Base-by-base conservation (phyloP, 2,797 vertebrate species). In the Schizothorax lantsangensis region DNA sequence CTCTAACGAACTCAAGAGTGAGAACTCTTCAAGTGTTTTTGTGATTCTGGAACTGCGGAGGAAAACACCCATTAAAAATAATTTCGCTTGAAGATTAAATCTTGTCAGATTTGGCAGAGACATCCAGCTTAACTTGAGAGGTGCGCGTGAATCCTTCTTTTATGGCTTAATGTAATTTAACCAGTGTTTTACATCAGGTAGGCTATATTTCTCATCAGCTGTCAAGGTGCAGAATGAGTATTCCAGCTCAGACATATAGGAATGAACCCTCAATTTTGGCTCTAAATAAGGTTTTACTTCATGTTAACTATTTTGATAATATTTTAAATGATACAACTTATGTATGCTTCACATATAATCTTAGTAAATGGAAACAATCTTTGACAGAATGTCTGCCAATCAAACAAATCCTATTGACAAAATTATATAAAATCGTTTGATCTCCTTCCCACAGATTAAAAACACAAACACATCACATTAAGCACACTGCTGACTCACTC, bases 71-170 rank as follows among this genome's bases (percentile, higher is more conserved):
- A 43, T 68, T 68, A 19, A 81, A 68, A 81, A 49, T 7, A 3
- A 49, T 68, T 66, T 68, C 19, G 47, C 40, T 21, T 80, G 7
- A 79, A 43, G 26, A 80, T 66, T 47, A 15, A 68, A 81, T 68
- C 57, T 64, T 21, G 40, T 45, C 38, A 47, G 19, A 64, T 33
- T 11, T 21, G 57, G 38, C n/a, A 43, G 36, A 79, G 6, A 62
- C 36, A 62, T 62, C 36, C 38, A 79, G 10, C 5, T 80, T 7
- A 45, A 3, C 43, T 49, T 68, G 19, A 68, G 30, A 81, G 26
- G 26, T 23, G 59, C 45, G n/a, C n/a, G 79, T 47, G 43, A 81
- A 66, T 68, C n/a, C 6, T 7, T 30, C 11, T 43, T 79, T 15
- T 79, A n/a, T 47, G 19, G 6, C 11, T 21, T 30, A 23, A 33